Conservation (phyloP, 2,797 vertebrate genomes). For the Meriones psammophilus region DNA sequence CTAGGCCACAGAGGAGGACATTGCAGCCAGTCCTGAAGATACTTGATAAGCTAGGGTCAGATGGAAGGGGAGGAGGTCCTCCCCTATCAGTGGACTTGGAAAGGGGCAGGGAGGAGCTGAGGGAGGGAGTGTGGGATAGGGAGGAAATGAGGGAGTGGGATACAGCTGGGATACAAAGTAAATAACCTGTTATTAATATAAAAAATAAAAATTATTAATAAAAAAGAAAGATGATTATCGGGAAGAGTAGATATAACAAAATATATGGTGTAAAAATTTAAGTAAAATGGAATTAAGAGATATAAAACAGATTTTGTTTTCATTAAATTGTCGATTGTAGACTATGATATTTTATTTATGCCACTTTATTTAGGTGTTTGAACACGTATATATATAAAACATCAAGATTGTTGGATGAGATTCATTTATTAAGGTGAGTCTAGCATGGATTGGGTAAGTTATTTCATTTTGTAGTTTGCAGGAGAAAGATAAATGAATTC, state of each 20-base stretch:
- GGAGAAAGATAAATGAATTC: neutral
- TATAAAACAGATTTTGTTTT: neutral
- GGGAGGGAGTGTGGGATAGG: too few species aligned
- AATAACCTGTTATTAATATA: too few species aligned
- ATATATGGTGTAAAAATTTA: neutral
- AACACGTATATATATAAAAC: neutral
- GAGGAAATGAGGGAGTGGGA: too few species aligned
- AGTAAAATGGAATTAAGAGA: neutral
- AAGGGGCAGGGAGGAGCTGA: too few species aligned
- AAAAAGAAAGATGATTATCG: neutral
- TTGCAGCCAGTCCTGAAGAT: too few species aligned
- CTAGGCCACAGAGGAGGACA: too few species aligned
- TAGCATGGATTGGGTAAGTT: neutral
- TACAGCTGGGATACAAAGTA: too few species aligned
- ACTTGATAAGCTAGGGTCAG: too few species aligned
- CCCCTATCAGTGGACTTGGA: too few species aligned
- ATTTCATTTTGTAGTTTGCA: neutral
- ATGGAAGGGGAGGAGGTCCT: too few species aligned
- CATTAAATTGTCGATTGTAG: neutral
- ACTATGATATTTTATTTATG: neutral
- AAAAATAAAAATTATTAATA: too few species aligned
- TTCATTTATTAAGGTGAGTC: neutral
- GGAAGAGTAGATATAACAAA: neutral
- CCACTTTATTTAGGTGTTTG: neutral
- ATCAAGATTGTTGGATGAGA: neutral